Percentiles rank a stretch among this genome's conserved stretches.
Conservation (phyloP, 2,888 invertebrate genomes). For the Beris chalybata region DNA sequence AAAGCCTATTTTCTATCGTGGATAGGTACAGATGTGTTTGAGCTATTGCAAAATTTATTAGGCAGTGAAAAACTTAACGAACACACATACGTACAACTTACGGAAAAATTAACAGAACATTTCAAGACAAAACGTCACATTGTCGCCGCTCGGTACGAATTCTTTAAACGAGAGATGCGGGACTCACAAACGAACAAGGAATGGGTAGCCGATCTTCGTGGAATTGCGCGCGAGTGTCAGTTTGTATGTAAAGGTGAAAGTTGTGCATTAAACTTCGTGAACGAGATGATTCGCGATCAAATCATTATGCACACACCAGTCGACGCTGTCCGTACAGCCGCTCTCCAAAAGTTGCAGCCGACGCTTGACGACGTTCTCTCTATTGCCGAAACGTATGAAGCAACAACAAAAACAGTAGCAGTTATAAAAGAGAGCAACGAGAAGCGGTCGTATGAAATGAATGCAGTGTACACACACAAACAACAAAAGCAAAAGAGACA, state of each 20-base stretch:
- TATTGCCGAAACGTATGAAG: slow-evolving; percentile 34
- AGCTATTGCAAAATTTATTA: too few species aligned
- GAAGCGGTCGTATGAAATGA: not conserved
- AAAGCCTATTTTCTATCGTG: too few species aligned
- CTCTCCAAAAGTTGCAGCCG: slow-evolving; percentile 28
- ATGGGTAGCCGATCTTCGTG: slow-evolving; percentile 15
- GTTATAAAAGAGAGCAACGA: not conserved
- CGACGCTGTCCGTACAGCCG: slow-evolving; percentile 26
- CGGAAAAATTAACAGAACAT: too few species aligned
- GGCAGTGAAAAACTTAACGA: too few species aligned
- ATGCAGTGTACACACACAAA: not conserved
- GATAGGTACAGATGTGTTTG: too few species aligned
- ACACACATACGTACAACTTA: too few species aligned
- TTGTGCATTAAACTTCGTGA: not conserved
- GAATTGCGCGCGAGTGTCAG: slow-evolving; percentile 8
- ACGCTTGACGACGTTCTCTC: slow-evolving; percentile 12
- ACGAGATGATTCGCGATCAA: slow-evolving; percentile 18
- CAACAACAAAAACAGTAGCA: slow-evolving; percentile 22
- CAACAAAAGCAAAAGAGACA: not conserved
- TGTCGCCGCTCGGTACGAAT: not conserved
- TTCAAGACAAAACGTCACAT: too few species aligned
- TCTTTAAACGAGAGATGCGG: not conserved
- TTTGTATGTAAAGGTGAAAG: not conserved
- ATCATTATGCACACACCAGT: slow-evolving; percentile 21
- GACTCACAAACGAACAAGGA: slow-evolving; percentile 5